phyloP scores from a whole-genome alignment of 2,888 invertebrate genomes.

The Macrophya annulata region DNA sequence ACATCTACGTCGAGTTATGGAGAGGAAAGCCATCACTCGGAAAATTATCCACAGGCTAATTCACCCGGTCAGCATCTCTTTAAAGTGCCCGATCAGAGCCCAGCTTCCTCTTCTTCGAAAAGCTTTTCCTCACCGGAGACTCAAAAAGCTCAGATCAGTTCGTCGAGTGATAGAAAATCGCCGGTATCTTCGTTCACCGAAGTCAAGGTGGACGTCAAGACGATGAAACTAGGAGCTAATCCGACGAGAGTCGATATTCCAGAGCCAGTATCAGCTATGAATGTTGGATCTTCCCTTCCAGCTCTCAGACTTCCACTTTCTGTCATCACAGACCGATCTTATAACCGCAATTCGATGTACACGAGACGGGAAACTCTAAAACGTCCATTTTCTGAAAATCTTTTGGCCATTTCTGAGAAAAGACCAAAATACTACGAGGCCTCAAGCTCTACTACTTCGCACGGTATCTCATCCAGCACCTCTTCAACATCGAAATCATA shows the following conservation, averaged over 20 bases:
- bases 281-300: conserved; percentile 48
- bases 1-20: conserved; percentile 86
- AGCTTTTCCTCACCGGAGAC: conserved; percentile 74
- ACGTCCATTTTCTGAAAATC: conserved; percentile 73
- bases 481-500: conserved; percentile 58
- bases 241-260: conserved; percentile 9
- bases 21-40: conserved; percentile 82
- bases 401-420: conserved; percentile 74
- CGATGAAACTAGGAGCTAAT: neutral
- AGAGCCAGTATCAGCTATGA: conserved; percentile 32
- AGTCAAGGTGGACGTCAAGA: conserved; percentile 63
- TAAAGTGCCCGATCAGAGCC: conserved; percentile 73
- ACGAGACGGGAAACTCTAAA: conserved; percentile 69
- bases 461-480: conserved; percentile 59
- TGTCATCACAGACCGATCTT: conserved; percentile 77
- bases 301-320: conserved; percentile 74
- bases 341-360: conserved; percentile 69
- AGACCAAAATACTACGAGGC: conserved; percentile 72
- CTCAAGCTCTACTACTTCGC: conserved; percentile 67
- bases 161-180: conserved; percentile 73
- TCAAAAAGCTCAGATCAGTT: conserved; percentile 76
- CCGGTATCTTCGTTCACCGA: conserved; percentile 67
- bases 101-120: conserved; percentile 68
- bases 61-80: conserved; percentile 70
- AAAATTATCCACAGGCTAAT: conserved; percentile 70